A percentile compares a stretch with the other conserved stretches of the same genome.
Conservation (phyloP, 2,797 vertebrate species). For the Microtus agrestis region DNA sequence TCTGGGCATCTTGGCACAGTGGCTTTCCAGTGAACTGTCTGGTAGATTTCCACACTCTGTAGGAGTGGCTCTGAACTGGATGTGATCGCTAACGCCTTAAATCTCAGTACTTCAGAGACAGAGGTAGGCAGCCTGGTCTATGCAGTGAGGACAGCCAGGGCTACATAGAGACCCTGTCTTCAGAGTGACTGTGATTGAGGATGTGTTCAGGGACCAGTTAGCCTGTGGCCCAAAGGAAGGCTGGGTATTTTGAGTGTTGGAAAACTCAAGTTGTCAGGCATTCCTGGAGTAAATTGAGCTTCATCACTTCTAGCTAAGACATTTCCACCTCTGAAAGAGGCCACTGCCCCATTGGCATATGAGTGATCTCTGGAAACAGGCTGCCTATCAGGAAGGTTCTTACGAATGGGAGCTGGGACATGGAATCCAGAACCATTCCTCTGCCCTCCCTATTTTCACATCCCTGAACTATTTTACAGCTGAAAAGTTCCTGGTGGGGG, state of each 20-base stretch:
- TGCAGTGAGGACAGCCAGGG: background rate
- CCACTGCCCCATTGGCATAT: background rate
- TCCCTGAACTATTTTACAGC: background rate
- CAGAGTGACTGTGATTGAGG: background rate
- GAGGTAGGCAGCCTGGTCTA: background rate
- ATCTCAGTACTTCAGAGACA: background rate
- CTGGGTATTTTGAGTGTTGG: background rate
- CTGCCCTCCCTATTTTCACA: background rate
- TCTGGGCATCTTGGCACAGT: background rate
- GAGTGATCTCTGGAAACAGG: background rate
- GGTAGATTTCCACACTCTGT: background rate
- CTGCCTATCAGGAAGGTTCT: background rate
- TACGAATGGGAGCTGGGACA: background rate
- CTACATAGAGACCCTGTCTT: background rate
- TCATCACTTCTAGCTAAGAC: background rate
- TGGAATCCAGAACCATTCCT: background rate
- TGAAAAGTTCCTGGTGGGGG: background rate
- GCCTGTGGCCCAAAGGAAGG: background rate
- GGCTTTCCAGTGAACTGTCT: conserved; percentile 3
- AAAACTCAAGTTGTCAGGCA: background rate
- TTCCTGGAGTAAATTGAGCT: background rate
- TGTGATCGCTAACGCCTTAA: background rate
- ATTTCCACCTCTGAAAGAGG: background rate
- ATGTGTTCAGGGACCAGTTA: background rate
- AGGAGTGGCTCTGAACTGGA: background rate